phyloP scores from a whole-genome alignment of 2,797 vertebrate species.

The Hippocampus kuda region DNA sequence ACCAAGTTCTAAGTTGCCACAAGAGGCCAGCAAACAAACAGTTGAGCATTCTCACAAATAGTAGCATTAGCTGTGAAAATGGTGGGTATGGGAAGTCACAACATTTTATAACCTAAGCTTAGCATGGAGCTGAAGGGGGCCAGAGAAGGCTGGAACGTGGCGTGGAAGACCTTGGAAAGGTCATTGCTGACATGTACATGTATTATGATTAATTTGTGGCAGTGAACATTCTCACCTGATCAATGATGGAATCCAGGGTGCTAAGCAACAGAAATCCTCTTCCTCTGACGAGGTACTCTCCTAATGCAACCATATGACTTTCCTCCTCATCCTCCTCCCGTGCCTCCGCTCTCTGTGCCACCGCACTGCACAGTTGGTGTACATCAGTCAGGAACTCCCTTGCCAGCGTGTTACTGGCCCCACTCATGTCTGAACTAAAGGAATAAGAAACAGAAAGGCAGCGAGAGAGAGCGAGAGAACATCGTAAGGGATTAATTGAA shows the following conservation, averaged over 20 bases:
- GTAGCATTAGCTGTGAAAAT: not conserved
- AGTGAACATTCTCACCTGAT: constrained; percentile 72
- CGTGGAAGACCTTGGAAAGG: not conserved
- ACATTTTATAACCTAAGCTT: not conserved
- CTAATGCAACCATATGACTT: constrained; percentile 88
- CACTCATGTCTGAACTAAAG: constrained; percentile 90
- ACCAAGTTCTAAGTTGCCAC: not conserved
- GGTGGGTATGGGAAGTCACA: not conserved
- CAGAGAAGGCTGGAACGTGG: not conserved
- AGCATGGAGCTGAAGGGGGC: not conserved
- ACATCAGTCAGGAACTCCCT: constrained; percentile 96
- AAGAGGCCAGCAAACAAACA: not conserved
- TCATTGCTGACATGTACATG: not conserved
- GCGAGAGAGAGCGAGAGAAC: not conserved
- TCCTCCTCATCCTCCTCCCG: constrained; percentile 89
- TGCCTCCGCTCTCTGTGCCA: constrained; percentile 80
- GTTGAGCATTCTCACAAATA: not conserved
- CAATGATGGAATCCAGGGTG: constrained; percentile 84
- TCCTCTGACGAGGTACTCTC: constrained; percentile 91
- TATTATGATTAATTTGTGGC: not conserved
- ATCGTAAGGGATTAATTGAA: not conserved
- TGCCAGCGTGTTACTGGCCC: constrained; percentile 90
- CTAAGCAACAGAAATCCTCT: constrained; percentile 87
- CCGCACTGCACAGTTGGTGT: constrained; percentile 88
- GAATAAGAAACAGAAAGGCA: constrained; percentile 7